These are phyloP conservation scores for Xiphydria camelus DNA, from an alignment of 2,888 invertebrate genomes.

Conservation along the genomic window DNA sequence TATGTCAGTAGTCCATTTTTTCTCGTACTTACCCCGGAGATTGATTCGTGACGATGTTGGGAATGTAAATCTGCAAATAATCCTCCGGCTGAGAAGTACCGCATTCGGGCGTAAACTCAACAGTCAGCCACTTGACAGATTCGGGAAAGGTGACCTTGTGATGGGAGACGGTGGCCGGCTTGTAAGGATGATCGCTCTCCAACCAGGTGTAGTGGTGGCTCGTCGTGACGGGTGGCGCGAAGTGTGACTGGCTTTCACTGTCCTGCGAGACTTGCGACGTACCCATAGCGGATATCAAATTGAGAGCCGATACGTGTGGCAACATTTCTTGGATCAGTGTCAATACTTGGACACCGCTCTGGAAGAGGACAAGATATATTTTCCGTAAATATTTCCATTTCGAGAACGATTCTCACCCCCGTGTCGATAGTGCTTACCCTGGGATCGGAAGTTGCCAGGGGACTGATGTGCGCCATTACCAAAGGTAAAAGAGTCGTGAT, in stretches of 20 bases:
- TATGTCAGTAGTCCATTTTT: too few relatives aligned
- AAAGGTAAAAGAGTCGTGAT: conserved; percentile 81
- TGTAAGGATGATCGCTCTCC: conserved; percentile 97
- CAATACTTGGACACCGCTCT: conserved; percentile 85
- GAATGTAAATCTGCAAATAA: conserved; percentile 74
- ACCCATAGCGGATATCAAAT: conserved; percentile 64
- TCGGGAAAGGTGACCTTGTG: conserved; percentile 89
- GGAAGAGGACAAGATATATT: conserved; percentile 39
- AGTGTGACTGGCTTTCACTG: conserved; percentile 46
- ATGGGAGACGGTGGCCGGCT: conserved; percentile 81
- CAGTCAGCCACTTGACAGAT: conserved; percentile 85
- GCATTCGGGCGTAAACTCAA: conserved; percentile 92
- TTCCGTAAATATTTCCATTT: too few relatives aligned
- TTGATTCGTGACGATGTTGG: conserved; percentile 48
- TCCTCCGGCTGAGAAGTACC: conserved; percentile 94
- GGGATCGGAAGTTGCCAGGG: conserved; percentile 80
- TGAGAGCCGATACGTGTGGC: conserved; percentile 85
- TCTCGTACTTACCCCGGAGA: too few relatives aligned
- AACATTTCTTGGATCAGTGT: conserved; percentile 84
- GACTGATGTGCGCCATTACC: conserved; percentile 82
- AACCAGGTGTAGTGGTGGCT: conserved; percentile 88
- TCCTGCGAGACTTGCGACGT: conserved; percentile 57
- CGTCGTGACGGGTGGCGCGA: conserved; percentile 58
- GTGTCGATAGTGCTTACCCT: conserved; percentile 63
- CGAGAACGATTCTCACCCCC: too few relatives aligned